These are phyloP conservation scores for Philaenus spumarius DNA, from an alignment of 1,140 invertebrate genomes.

Conservation along the genomic window DNA sequence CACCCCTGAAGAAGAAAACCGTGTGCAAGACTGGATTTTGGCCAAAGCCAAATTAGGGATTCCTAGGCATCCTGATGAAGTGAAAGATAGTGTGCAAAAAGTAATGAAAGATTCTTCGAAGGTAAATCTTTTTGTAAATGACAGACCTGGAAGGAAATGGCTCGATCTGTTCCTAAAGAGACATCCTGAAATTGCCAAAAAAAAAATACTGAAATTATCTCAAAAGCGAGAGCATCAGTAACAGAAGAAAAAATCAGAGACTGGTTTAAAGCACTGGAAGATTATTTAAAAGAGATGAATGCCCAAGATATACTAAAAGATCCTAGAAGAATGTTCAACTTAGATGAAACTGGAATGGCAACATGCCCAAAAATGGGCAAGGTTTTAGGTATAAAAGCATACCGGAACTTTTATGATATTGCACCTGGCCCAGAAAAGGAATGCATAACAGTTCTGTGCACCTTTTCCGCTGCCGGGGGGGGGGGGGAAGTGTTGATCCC, in stretches of 20 bases:
- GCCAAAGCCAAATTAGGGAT: conserved; percentile 29
- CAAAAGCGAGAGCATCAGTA: not conserved
- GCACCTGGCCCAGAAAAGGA: conserved; percentile 1
- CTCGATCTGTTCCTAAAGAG: conserved; percentile 1
- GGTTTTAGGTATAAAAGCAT: not conserved
- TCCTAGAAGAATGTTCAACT: not conserved
- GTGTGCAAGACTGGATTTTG: conserved; percentile 29
- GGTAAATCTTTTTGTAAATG: conserved; percentile 1
- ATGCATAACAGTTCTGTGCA: not conserved
- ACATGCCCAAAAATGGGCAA: too few relatives aligned
- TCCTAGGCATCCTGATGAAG: conserved; percentile 30
- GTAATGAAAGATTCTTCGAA: conserved; percentile 21
- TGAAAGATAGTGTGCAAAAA: conserved; percentile 28
- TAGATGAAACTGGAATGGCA: not conserved
- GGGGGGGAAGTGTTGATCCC: not conserved
- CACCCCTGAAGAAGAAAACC: conserved; percentile 24
- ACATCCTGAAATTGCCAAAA: not conserved
- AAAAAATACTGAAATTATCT: not conserved
- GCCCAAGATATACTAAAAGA: not conserved
- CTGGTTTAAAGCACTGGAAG: too few relatives aligned
- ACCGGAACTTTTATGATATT: not conserved
- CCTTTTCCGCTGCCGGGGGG: conserved; percentile 2
- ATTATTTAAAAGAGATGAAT: too few relatives aligned
- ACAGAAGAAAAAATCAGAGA: not conserved
- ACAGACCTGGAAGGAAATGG: conserved; percentile 16